phyloP scores from a whole-genome alignment of 1,140 invertebrate species.

The Brachionus rubens region DNA sequence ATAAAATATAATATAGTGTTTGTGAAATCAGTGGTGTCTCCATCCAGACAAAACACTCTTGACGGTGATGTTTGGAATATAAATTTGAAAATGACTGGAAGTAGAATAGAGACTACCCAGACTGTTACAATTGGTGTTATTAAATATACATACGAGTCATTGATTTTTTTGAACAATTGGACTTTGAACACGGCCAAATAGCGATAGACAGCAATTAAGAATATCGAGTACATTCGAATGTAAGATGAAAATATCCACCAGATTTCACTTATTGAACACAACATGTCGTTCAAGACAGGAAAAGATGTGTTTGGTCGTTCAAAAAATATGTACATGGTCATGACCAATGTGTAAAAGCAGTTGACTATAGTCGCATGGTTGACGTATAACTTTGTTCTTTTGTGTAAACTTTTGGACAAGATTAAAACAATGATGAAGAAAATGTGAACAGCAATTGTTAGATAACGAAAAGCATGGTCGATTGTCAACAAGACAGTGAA shows the following conservation, averaged over 20 bases:
- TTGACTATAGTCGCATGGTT: conserved; percentile 13
- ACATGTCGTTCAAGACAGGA: background rate
- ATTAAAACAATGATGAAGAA: background rate
- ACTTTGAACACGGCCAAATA: background rate
- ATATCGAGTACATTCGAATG: conserved; percentile 11
- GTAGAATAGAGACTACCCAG: background rate
- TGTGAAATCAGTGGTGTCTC: background rate
- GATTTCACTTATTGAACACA: conserved; percentile 34
- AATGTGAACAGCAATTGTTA: background rate
- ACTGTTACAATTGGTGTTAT: background rate
- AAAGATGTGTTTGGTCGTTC: background rate
- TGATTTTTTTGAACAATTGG: conserved; percentile 1
- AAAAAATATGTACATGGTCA: conserved; percentile 20
- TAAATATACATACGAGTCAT: background rate
- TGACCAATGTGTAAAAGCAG: conserved; percentile 8
- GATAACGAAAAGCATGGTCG: background rate
- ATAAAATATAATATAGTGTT: conserved; percentile 16
- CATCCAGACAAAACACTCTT: conserved; percentile 18
- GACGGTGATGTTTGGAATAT: background rate
- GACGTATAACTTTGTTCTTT: conserved; percentile 26
- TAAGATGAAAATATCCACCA: conserved; percentile 24
- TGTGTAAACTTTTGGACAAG: background rate
- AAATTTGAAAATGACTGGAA: conserved; percentile 20
- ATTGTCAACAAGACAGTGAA: background rate
- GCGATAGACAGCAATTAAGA: background rate